Percentiles rank a stretch among this genome's conserved stretches.
These are phyloP conservation scores for Tetranychus truncatus DNA, from an alignment of 2,888 invertebrate genomes.

Conservation along the genomic window DNA sequence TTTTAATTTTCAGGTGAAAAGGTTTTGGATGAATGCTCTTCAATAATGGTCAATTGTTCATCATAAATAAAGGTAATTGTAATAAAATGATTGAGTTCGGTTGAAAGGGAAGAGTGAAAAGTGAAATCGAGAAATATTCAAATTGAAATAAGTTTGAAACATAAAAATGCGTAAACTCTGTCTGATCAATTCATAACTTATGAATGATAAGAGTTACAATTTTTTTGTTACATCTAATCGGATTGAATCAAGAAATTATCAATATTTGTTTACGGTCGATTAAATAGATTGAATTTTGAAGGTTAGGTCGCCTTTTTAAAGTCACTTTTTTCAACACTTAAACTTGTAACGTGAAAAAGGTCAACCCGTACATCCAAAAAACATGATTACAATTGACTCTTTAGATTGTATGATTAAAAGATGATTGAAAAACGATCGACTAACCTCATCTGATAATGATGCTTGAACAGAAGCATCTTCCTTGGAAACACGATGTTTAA, in stretches of 20 bases:
- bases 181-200: no score
- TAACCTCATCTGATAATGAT: constrained; percentile 16
- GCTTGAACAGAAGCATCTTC: constrained; percentile 23
- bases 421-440: background rate
- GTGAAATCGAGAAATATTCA: background rate
- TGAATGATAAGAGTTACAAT: no score
- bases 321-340: background rate
- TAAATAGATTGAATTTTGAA: background rate
- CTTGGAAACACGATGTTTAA: constrained; percentile 9
- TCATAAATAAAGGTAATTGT: background rate
- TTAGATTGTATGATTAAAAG: background rate
- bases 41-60: background rate
- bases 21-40: background rate
- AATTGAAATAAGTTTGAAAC: background rate
- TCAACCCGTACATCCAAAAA: background rate
- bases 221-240: no score
- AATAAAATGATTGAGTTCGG: background rate
- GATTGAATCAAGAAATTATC: background rate
- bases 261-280: background rate
- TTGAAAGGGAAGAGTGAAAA: background rate
- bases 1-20: no score
- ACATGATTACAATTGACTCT: background rate
- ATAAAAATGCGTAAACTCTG: no score
- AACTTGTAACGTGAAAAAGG: background rate
- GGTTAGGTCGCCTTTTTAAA: background rate